Percentiles rank a stretch among this genome's conserved stretches.
These are phyloP conservation scores for Anableps anableps DNA, from an alignment of 2,797 vertebrate genomes.

Conservation along the genomic window DNA sequence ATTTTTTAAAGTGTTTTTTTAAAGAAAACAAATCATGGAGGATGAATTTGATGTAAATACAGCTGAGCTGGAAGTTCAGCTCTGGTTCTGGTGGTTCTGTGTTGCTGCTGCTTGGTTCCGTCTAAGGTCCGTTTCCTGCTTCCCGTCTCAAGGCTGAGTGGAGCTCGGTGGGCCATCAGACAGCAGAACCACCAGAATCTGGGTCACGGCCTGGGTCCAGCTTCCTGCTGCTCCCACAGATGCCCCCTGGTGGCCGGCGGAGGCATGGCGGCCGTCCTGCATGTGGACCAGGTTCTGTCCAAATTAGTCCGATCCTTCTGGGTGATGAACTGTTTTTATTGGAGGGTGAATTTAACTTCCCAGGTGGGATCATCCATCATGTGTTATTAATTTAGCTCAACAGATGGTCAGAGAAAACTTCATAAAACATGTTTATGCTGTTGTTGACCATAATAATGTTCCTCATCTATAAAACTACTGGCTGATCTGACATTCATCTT, in stretches of 20 bases:
- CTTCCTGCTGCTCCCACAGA: too few species aligned
- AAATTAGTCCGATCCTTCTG: neutral
- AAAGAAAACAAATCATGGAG: conserved; percentile 11
- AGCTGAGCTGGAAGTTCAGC: neutral
- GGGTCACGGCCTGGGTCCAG: neutral
- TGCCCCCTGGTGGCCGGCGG: neutral
- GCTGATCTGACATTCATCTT: too few species aligned
- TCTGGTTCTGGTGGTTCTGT: too few species aligned
- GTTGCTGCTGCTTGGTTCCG: neutral
- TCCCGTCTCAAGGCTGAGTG: neutral
- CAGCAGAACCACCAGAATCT: neutral
- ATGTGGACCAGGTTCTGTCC: too few species aligned
- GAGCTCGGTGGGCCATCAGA: neutral
- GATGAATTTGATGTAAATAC: conserved; percentile 3
- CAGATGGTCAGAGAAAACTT: too few species aligned
- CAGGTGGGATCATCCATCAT: neutral
- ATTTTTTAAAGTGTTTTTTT: conserved; percentile 12
- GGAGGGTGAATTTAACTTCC: neutral
- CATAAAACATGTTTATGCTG: too few species aligned
- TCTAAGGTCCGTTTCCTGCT: neutral
- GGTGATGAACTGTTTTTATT: neutral
- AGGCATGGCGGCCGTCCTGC: neutral
- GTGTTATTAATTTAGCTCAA: too few species aligned
- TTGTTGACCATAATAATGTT: too few species aligned
- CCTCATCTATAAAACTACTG: too few species aligned